These are phyloP conservation scores for Drosophila sp. DNA, from an alignment of 1,140 invertebrate species.

Conservation along the genomic window DNA sequence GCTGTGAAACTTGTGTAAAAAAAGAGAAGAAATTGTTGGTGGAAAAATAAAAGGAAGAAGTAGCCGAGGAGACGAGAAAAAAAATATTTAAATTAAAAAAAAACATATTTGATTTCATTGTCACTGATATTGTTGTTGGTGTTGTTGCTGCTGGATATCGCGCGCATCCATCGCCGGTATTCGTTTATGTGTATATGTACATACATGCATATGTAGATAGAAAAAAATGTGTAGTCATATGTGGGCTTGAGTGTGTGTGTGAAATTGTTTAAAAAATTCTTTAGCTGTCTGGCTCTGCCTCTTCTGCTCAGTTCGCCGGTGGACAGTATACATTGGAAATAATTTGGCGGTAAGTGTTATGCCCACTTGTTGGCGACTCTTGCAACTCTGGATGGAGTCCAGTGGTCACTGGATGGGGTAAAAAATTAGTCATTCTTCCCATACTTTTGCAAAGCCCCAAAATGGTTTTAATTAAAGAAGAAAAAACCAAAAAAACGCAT, in stretches of 20 bases:
- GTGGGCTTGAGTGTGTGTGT: conserved; percentile 22
- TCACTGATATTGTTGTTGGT: not conserved
- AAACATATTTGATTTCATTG: not conserved
- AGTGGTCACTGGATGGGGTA: not conserved
- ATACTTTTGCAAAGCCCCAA: conserved; percentile 31
- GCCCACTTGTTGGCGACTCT: conserved; percentile 46
- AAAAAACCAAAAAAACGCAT: conserved; percentile 27
- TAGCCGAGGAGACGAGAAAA: too few species aligned
- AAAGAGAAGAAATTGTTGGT: too few species aligned
- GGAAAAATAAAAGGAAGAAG: too few species aligned
- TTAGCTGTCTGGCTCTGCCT: conserved; percentile 13
- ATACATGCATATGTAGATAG: conserved; percentile 5
- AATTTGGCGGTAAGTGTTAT: conserved; percentile 51
- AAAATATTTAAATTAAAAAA: too few species aligned
- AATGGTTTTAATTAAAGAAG: conserved; percentile 67
- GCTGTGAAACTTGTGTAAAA: too few species aligned
- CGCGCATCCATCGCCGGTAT: not conserved
- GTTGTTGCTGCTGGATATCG: too few species aligned
- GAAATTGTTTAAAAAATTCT: conserved; percentile 63
- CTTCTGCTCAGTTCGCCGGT: conserved; percentile 27
- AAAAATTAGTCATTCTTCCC: conserved; percentile 64
- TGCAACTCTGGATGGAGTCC: conserved; percentile 6
- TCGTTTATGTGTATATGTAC: conserved; percentile 13
- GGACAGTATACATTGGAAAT: conserved; percentile 6
- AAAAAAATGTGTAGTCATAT: too few species aligned